These are phyloP conservation scores for Zoanthus sociatus DNA, from an alignment of 92 coral and sea anemone species.

Conservation along the genomic window DNA sequence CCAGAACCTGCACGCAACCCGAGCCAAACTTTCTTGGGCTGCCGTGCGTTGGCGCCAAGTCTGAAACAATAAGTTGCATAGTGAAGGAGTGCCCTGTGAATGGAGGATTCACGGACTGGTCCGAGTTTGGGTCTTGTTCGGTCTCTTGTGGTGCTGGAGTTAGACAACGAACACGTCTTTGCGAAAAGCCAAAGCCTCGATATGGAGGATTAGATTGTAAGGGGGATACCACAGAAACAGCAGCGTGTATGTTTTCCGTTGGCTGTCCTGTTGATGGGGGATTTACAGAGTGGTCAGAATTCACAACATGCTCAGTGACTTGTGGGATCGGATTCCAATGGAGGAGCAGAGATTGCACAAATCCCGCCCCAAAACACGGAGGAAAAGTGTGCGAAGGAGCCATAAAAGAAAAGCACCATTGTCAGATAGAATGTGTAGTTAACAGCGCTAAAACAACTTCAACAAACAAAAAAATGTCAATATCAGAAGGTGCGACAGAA, in stretches of 20 bases:
- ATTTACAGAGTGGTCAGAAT: constrained; percentile 22
- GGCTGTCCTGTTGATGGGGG: constrained; percentile 33
- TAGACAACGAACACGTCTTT: constrained; percentile 4
- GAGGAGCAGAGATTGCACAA: constrained; percentile 36
- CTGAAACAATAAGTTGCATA: constrained; percentile 30
- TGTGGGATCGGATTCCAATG: constrained; percentile 28
- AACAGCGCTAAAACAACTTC: not conserved
- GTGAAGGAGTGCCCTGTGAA: constrained; percentile 10
- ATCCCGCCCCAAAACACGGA: constrained; percentile 34
- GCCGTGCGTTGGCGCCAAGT: constrained; percentile 1
- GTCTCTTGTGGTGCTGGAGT: constrained; percentile 20
- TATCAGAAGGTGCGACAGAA: not conserved
- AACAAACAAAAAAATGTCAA: not conserved
- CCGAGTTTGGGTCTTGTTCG: constrained; percentile 16
- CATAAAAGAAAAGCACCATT: constrained; percentile 17
- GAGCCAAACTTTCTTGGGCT: constrained; percentile 24
- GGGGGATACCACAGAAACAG: constrained; percentile 13
- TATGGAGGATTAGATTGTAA: constrained; percentile 25
- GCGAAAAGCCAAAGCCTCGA: constrained; percentile 24
- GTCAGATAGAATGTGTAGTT: constrained; percentile 9
- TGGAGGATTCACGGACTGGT: constrained; percentile 21
- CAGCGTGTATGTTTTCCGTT: not conserved
- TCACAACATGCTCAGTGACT: constrained; percentile 21
- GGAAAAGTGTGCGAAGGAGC: constrained; percentile 29
- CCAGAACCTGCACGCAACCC: constrained; percentile 29